Evolutionary conservation across 2,888 invertebrate genomes (phyloP).

Genomic region (Steromphala cineraria): DNA sequence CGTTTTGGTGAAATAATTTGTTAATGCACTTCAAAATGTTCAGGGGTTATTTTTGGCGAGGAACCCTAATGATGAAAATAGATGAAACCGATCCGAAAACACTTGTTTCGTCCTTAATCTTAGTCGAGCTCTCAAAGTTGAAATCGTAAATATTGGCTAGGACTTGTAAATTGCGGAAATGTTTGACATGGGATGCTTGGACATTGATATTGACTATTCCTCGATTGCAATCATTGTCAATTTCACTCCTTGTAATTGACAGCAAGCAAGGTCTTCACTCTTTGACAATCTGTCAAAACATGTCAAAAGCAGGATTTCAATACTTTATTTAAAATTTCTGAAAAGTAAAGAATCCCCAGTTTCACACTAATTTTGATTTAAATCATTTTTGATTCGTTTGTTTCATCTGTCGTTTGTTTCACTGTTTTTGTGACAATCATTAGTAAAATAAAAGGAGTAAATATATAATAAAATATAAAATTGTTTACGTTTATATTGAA

Average conservation of each 20-base stretch:
- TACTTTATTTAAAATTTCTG: no score
- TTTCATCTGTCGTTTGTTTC: no score
- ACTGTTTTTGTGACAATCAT: no score
- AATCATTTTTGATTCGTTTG: no score
- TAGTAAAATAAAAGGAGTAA: no score
- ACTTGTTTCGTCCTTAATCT: constrained; percentile 1
- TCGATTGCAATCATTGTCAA: neutral
- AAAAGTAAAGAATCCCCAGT: no score
- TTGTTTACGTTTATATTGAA: no score
- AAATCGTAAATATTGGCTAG: neutral
- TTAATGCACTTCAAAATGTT: constrained; percentile 2
- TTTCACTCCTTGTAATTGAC: neutral
- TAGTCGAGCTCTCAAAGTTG: neutral
- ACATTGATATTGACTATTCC: neutral
- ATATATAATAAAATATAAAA: no score
- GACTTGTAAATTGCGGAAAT: neutral
- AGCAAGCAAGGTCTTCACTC: neutral
- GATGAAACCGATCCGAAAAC: neutral
- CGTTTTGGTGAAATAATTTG: constrained; percentile 16
- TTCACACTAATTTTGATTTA: no score
- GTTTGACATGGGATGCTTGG: neutral
- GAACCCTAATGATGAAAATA: neutral
- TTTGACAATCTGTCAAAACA: neutral
- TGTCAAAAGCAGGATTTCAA: neutral
- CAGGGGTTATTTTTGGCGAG: neutral